phyloP scores from a whole-genome alignment of 2,888 invertebrate species.

The Eustalomyia histrio region DNA sequence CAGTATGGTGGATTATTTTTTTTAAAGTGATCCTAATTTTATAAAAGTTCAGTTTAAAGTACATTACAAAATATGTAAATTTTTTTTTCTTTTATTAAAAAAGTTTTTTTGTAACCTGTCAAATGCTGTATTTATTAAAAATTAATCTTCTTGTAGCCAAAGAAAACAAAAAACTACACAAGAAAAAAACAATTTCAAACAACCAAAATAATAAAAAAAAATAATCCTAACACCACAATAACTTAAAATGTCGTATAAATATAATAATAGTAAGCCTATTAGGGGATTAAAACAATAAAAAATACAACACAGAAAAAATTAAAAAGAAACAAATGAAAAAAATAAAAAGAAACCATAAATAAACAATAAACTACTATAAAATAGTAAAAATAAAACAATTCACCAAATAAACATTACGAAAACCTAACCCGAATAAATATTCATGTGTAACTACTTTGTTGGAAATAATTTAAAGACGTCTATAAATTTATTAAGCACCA shows the following conservation, averaged over 20 bases:
- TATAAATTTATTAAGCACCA: no score
- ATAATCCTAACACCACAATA: not conserved
- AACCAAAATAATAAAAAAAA: not conserved
- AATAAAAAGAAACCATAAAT: not conserved
- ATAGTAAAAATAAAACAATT: constrained; percentile 3
- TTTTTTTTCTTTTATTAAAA: no score
- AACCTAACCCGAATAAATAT: constrained; percentile 7
- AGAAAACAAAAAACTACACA: no score
- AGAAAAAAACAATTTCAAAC: not conserved
- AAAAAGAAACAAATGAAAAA: constrained; percentile 1
- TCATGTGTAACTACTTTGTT: not conserved
- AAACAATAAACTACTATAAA: not conserved
- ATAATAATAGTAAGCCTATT: constrained; percentile 5
- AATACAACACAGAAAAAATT: not conserved
- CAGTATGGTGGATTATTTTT: no score
- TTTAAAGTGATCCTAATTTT: no score
- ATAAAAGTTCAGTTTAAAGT: no score
- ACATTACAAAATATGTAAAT: no score
- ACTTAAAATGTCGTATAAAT: not conserved
- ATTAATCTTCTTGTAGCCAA: not conserved
- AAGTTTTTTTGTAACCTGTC: not conserved
- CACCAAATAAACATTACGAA: constrained; percentile 7
- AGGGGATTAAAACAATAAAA: constrained; percentile 11
- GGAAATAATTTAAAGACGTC: no score
- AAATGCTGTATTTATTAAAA: not conserved